Evolutionary conservation across 2,113 vertebrate genomes (phyloP).

Genomic region (Psettodes erumei): DNA sequence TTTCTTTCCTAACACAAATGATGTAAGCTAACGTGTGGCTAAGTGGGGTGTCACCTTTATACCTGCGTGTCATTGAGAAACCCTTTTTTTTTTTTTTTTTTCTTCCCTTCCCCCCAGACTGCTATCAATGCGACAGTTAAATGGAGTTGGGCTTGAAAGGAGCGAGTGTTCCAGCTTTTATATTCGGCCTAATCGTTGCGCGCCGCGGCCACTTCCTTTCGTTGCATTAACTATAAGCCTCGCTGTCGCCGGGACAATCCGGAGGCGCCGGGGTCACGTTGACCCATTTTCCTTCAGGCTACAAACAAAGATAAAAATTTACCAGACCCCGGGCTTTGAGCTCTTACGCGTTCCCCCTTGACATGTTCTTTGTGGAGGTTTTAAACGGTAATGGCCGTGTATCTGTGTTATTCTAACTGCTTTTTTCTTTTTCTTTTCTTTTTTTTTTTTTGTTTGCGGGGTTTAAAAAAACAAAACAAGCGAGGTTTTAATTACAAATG

Average conservation of each 20-base stretch:
- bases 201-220: slow-evolving; percentile 27
- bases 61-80: slow-evolving; percentile 48
- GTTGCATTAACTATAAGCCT: slow-evolving; percentile 63
- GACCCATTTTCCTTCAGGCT: slow-evolving; percentile 57
- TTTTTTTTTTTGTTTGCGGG: slow-evolving; percentile 15
- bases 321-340: slow-evolving; percentile 21
- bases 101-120: too few species aligned
- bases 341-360: slow-evolving; percentile 9
- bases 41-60: slow-evolving; percentile 43
- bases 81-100: too few species aligned
- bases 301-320: slow-evolving; percentile 40
- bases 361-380: slow-evolving; percentile 30
- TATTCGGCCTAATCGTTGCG: slow-evolving; percentile 63
- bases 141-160: slow-evolving; percentile 66
- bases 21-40: slow-evolving; percentile 42
- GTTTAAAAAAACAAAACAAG: too few species aligned
- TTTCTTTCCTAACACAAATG: not conserved
- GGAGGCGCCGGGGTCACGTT: slow-evolving; percentile 42
- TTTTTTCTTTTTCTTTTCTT: too few species aligned
- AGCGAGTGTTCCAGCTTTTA: slow-evolving; percentile 63
- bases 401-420: slow-evolving; percentile 4
- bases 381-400: slow-evolving; percentile 36
- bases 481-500: too few species aligned
- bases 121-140: slow-evolving; percentile 70
- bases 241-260: slow-evolving; percentile 55